Evolutionary conservation across 2,797 vertebrate genomes (phyloP), one percentile per base, ranked within the genome.

Genomic region (Myripristis murdjan): DNA sequence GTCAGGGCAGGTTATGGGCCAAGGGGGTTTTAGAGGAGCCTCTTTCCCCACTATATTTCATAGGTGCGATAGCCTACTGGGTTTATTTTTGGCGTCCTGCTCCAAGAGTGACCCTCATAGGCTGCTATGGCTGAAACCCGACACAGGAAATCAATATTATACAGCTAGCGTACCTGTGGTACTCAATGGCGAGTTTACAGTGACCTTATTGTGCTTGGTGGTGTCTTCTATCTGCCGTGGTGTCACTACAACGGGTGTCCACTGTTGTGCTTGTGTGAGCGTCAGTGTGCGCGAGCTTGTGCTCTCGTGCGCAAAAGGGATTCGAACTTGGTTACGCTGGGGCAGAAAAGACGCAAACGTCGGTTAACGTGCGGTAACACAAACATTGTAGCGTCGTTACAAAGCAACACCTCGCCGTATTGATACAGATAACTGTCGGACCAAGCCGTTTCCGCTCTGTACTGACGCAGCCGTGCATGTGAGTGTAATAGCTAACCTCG

Each of bases 11-110:
- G 69, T 73, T 59, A 43, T 4, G 2, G 68, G 55, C 61, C 57
- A 18, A 5, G 11, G 22, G 28, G 9, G 24, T 14, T 4, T 33
- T n/a, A 1, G 48, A 6, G 26, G 47, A 65, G 51, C 52, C 58
- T 24, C 59, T 28, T 11, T 28, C 28, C 11, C 55, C 49, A 1
- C 53, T 48, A 31, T 56, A 16, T 62, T n/a, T 52, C 62, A 47
- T 2, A 10, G 39, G 39, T 46, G 18, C 6, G 33, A 33, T 3
- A 48, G n/a, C n/a, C n/a, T n/a, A n/a, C 44, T 0, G 28, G 23
- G 51, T 39, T 39, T 84, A 69, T 83, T 81, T 70, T 51, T 55
- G 68, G 66, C 60, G 14, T 24, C 26, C 23, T 9, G 57, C 4
- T 20, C 28, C 5, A 28, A 23, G 1, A 16, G 35, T 41, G 37